Evolutionary conservation across 37 sponge, comb jelly and placozoan species (phyloP).

Genomic region (Agelas oroides): DNA sequence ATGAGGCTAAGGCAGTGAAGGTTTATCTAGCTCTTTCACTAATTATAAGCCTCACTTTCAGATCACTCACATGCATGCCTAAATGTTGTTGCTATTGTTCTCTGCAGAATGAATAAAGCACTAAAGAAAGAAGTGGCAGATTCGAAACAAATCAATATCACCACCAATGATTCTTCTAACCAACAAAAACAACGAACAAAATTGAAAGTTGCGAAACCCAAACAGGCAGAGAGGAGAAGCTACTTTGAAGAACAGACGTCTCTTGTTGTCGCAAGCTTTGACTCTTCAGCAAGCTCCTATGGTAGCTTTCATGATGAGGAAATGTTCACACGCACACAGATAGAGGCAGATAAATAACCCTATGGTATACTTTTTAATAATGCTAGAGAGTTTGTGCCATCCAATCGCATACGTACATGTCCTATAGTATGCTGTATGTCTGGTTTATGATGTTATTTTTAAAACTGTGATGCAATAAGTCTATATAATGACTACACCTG

Average conservation of each 20-base stretch:
- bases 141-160: conserved; percentile 10
- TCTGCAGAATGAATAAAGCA: not conserved
- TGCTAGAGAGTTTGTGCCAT: no score
- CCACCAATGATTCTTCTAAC: not conserved
- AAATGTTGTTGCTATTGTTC: no score
- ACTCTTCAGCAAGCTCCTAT: conserved; percentile 27
- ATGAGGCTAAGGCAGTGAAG: no score
- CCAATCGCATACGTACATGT: no score
- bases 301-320: conserved; percentile 41
- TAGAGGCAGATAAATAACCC: not conserved
- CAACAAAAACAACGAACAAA: not conserved
- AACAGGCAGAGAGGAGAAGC: not conserved
- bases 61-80: no score
- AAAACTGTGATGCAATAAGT: no score
- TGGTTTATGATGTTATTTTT: no score
- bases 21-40: no score
- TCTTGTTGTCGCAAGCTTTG: conserved; percentile 15
- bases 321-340: not conserved
- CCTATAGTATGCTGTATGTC: no score
- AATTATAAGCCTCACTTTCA: no score
- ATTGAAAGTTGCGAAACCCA: not conserved
- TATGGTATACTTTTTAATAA: no score
- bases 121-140: not conserved
- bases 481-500: no score
- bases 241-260: conserved; percentile 13